A percentile compares a stretch with the other conserved stretches of the same genome.
These are phyloP conservation scores for Sphinx pinastri DNA, from an alignment of 2,888 invertebrate species.

Conservation along the genomic window DNA sequence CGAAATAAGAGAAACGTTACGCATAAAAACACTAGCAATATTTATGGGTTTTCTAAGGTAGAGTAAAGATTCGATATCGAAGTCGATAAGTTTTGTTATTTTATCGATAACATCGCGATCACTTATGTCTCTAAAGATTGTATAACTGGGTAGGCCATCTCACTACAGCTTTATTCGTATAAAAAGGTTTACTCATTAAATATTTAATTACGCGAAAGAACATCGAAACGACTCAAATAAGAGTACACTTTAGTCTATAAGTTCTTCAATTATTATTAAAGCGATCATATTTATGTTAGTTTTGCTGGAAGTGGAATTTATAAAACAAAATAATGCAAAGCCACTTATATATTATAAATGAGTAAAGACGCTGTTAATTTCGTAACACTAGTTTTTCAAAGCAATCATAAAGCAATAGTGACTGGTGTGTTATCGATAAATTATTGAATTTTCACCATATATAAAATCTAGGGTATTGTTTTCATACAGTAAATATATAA, in stretches of 20 bases:
- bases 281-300: not conserved
- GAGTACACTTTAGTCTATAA: not conserved
- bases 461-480: conserved; percentile 16
- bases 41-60: conserved; percentile 34
- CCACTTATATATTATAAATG: not conserved
- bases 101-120: not conserved
- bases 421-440: not conserved
- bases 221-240: not conserved
- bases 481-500: conserved; percentile 29
- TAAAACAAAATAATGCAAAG: not conserved
- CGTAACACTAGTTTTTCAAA: conserved; percentile 7
- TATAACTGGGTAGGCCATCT: conserved; percentile 14
- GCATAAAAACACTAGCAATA: conserved; percentile 67
- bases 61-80: conserved; percentile 35
- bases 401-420: not conserved
- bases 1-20: conserved; percentile 67
- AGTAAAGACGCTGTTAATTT: not conserved
- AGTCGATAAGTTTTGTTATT: conserved; percentile 35
- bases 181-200: not conserved
- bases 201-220: not conserved
- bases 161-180: not conserved
- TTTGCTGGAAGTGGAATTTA: not conserved
- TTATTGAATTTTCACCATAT: not conserved
- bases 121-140: conserved; percentile 2
- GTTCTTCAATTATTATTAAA: too few relatives aligned